These are phyloP conservation scores for Molossus alvarezi DNA, from an alignment of 2,797 vertebrate species.

Conservation along the genomic window DNA sequence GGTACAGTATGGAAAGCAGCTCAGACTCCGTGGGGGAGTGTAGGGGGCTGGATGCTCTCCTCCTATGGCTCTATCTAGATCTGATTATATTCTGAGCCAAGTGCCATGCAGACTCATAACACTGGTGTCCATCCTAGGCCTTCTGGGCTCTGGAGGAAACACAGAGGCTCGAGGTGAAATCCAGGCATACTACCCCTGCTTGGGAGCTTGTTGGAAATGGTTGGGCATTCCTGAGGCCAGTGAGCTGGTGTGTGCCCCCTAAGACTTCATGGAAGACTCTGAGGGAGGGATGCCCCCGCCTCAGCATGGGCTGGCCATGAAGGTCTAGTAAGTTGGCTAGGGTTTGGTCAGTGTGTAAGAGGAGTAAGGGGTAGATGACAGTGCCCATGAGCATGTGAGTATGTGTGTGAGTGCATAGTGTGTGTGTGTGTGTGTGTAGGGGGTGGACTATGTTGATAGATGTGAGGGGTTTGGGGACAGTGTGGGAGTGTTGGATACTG, in stretches of 20 bases:
- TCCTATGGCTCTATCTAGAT: neutral
- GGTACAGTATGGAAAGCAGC: neutral
- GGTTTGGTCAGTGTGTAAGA: neutral
- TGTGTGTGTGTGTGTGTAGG: neutral
- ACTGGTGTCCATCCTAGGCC: neutral
- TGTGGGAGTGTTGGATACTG: neutral
- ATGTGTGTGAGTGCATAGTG: neutral
- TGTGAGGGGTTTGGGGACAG: neutral
- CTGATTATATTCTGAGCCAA: neutral
- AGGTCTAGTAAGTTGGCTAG: neutral
- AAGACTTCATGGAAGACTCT: too few species aligned
- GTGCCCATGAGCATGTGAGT: neutral
- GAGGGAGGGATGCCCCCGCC: neutral
- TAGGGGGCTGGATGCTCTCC: neutral
- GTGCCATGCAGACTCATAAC: neutral
- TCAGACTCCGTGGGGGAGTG: neutral
- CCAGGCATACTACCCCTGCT: neutral
- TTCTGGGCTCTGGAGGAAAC: neutral
- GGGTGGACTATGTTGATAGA: neutral
- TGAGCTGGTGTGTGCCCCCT: neutral
- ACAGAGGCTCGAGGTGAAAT: neutral
- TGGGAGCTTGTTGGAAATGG: neutral
- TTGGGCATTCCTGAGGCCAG: neutral
- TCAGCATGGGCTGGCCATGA: neutral
- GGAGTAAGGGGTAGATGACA: fast-evolving